A percentile compares a stretch with the other conserved stretches of the same genome.
phyloP scores from a whole-genome alignment of 2,113 vertebrate genomes.

The Hassar affinis region DNA sequence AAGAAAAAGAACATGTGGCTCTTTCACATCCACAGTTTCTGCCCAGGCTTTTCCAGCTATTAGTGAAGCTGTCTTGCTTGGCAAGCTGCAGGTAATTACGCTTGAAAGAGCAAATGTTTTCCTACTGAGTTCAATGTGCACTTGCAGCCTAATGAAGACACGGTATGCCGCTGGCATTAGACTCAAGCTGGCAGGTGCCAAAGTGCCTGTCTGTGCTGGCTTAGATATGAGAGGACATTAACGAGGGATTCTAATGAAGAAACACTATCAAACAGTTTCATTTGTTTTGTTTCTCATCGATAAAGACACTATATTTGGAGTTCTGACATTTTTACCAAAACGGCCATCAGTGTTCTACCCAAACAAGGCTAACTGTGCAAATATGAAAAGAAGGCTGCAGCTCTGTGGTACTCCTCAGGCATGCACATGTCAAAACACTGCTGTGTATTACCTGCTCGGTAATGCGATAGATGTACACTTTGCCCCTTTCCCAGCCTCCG shows the following conservation, averaged over 20 bases:
- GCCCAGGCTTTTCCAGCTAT: slow-evolving; percentile 53
- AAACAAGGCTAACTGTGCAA: background rate
- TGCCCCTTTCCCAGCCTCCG: slow-evolving; percentile 85
- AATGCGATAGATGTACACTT: slow-evolving; percentile 84
- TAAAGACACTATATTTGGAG: background rate
- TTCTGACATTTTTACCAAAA: background rate
- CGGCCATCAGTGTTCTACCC: slow-evolving; percentile 2
- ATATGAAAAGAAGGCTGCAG: background rate
- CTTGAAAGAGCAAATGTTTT: slow-evolving; percentile 66
- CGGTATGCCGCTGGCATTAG: slow-evolving; percentile 49
- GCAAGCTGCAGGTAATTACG: slow-evolving; percentile 57
- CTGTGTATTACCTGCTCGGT: slow-evolving; percentile 70
- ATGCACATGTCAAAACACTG: background rate
- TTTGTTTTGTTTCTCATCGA: background rate
- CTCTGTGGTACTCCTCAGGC: background rate
- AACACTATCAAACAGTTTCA: background rate
- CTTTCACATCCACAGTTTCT: slow-evolving; percentile 18
- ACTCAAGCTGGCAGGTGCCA: slow-evolving; percentile 57
- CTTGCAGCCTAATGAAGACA: slow-evolving; percentile 54
- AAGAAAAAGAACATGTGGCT: slow-evolving; percentile 5
- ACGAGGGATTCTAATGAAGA: slow-evolving; percentile 20
- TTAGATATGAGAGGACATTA: slow-evolving; percentile 25
- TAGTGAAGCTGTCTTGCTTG: slow-evolving; percentile 58
- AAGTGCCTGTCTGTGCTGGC: slow-evolving; percentile 45
- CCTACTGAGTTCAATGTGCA: slow-evolving; percentile 66